Percentiles rank a stretch among this genome's conserved stretches.
These are phyloP conservation scores for Perithous albicinctus DNA, from an alignment of 2,888 invertebrate species.

Conservation along the genomic window DNA sequence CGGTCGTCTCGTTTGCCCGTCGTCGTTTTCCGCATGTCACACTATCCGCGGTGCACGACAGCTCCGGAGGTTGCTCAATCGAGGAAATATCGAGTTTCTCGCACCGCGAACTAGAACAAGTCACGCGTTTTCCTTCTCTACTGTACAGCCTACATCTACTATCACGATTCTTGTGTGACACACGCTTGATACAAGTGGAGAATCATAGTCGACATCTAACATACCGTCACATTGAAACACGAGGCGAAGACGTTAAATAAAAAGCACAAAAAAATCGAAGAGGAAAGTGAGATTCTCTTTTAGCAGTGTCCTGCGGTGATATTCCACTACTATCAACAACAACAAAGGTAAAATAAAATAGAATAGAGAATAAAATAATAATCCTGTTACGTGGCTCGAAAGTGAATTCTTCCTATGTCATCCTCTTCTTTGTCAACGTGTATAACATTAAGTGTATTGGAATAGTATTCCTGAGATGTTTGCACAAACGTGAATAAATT, in stretches of 20 bases:
- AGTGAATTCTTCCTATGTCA: background rate
- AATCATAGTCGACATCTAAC: conserved; percentile 21
- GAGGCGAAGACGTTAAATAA: conserved; percentile 4
- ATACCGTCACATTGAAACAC: background rate
- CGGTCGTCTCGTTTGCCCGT: conserved; percentile 28
- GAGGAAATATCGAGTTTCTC: conserved; percentile 81
- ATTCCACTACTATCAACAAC: background rate
- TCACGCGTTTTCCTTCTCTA: conserved; percentile 25
- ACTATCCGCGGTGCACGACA: conserved; percentile 78
- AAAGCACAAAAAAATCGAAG: background rate
- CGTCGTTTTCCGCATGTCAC: conserved; percentile 62
- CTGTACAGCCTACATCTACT: background rate
- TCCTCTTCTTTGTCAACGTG: conserved; percentile 1
- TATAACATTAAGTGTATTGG: background rate
- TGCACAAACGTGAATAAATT: background rate
- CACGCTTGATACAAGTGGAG: conserved; percentile 17
- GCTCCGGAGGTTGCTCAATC: conserved; percentile 79
- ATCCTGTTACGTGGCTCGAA: conserved; percentile 42
- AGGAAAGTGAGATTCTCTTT: background rate
- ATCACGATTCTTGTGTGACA: conserved; percentile 26
- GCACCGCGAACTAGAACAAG: conserved; percentile 51
- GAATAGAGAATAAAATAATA: conserved; percentile 13
- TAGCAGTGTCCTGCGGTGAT: conserved; percentile 5
- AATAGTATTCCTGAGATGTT: background rate
- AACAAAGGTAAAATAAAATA: background rate